Evolutionary conservation across 37 sponge, comb jelly and placozoan genomes (phyloP), one percentile per base, ranked within the genome.

Genomic region (Ianthella basta): DNA sequence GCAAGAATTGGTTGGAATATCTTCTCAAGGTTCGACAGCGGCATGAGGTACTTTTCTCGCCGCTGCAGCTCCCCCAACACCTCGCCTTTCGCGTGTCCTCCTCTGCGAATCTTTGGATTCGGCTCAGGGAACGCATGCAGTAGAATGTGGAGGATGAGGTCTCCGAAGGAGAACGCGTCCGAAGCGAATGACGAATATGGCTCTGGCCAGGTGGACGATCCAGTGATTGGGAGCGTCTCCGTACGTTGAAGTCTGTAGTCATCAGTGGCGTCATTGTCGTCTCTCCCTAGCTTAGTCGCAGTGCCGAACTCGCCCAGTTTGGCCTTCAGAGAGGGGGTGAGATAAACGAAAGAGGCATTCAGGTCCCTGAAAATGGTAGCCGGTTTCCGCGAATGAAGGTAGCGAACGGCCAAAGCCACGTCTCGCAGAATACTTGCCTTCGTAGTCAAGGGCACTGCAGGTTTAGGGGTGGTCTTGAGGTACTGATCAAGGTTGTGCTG

Each of bases 251-350:
- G 8, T 3, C 6, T 8, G 8, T 8, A 44, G 50, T 44, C 50
- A 8, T 44, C 50, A 3, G 8, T 3, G 18, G 12, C 70, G 5
- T 41, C 53, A 4, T 40, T 19, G 50, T 44, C 50, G 50, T 44
- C 50, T 10, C 8, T 44, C 6, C 50, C 3, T 12, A 50, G 54
- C 54, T 50, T 75, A n/a, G 54, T n/a, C 37, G 78, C 78, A 10
- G 38, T 50, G n/a, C 59, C 81, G 55, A 87, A 35, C 3, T 87
- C 82, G 19, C 80, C 69, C 57, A 86, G 56, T 56, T 86, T 86
- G 34, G 86, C 86, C 35, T 5, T 53, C 21, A 86, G n/a, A 15
- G 56, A 0, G 3, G 67, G 29, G 21, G 75, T 86, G 81, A 86
- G 80, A 36, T 78, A 57, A 24, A 86, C 60, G 39, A 65, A 60